Evolutionary conservation across 2,888 invertebrate species (phyloP).

Genomic region (Netelia virgata): DNA sequence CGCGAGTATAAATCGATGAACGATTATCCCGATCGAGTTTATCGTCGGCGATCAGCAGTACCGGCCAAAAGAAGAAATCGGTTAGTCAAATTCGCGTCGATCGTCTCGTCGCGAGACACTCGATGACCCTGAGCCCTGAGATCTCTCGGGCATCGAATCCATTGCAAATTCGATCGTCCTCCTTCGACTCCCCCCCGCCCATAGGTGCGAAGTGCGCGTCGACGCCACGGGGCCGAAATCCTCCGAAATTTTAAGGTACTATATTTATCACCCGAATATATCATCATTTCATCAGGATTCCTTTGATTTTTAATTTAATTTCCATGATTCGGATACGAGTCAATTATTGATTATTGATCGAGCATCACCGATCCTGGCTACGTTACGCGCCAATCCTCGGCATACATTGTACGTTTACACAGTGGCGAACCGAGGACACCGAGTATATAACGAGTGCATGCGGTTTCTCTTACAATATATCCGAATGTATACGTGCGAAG

Average conservation of each 20-base stretch:
- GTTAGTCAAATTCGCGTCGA: slow-evolving; percentile 63
- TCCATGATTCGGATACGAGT: no score
- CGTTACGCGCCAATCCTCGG: no score
- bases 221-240: neutral
- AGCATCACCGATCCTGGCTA: no score
- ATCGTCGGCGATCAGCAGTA: slow-evolving; percentile 36
- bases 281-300: no score
- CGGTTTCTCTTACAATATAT: slow-evolving; percentile 60
- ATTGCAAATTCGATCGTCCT: slow-evolving; percentile 47
- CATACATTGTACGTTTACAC: neutral
- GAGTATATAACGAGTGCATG: slow-evolving; percentile 55
- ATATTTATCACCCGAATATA: no score
- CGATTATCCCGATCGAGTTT: slow-evolving; percentile 38
- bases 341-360: no score
- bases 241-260: no score
- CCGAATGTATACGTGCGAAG: slow-evolving; percentile 1
- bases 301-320: no score
- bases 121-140: slow-evolving; percentile 56
- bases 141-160: slow-evolving; percentile 23
- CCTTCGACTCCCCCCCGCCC: no score
- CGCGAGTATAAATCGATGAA: neutral
- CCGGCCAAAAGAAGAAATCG: slow-evolving; percentile 34
- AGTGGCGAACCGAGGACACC: slow-evolving; percentile 46
- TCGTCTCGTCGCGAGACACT: slow-evolving; percentile 19
- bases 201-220: neutral